phyloP scores from a whole-genome alignment of 2,888 invertebrate genomes.

The Leptopilina drosophilae region DNA sequence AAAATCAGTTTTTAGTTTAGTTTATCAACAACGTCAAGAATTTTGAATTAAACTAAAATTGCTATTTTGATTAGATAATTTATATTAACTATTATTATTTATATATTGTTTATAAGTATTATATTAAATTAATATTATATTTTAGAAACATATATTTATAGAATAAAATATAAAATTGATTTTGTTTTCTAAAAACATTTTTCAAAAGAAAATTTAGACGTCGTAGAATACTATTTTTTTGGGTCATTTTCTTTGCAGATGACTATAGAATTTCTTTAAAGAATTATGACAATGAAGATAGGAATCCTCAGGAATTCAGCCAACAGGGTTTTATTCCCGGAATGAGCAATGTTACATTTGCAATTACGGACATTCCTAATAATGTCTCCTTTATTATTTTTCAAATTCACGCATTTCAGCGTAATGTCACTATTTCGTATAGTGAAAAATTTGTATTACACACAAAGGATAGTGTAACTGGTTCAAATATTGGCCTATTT shows the following conservation, averaged over 20 bases:
- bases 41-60: too few species aligned
- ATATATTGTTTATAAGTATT: too few species aligned
- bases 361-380: constrained; percentile 77
- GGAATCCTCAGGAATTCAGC: constrained; percentile 65
- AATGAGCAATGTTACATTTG: constrained; percentile 70
- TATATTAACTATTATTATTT: too few species aligned
- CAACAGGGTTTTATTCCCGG: constrained; percentile 59
- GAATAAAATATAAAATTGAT: too few species aligned
- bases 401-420: constrained; percentile 82
- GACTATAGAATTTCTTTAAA: constrained; percentile 62
- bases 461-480: constrained; percentile 75
- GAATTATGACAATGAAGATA: constrained; percentile 59
- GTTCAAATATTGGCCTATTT: constrained; percentile 82
- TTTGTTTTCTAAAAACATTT: too few species aligned
- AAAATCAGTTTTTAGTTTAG: too few species aligned
- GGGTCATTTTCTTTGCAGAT: background rate
- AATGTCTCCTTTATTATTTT: constrained; percentile 80
- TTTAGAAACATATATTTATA: too few species aligned
- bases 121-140: too few species aligned
- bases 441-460: constrained; percentile 62
- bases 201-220: too few species aligned
- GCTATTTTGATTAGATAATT: too few species aligned
- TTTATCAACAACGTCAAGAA: too few species aligned
- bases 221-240: too few species aligned
- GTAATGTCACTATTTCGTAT: constrained; percentile 80